Evolutionary conservation across 2,888 invertebrate species (phyloP).

Genomic region (Octodonta nipae): DNA sequence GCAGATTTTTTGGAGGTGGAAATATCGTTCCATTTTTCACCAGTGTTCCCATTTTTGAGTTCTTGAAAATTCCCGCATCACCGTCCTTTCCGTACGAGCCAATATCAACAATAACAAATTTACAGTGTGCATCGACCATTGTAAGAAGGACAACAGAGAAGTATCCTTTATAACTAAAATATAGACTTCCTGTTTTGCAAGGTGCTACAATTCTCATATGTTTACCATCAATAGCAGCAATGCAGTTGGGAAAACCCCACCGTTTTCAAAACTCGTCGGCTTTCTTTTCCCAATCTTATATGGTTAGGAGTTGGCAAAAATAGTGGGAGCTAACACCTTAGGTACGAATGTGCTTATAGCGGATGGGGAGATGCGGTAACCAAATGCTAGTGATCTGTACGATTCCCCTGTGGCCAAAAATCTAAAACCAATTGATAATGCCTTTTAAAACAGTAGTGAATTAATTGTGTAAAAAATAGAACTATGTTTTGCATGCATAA

Average conservation of each 20-base stretch:
- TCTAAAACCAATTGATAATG: slow-evolving; percentile 1
- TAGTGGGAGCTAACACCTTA: not conserved
- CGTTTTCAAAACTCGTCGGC: not conserved
- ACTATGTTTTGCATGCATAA: not conserved
- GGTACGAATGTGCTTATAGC: not conserved
- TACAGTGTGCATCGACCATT: not conserved
- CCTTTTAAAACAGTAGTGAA: not conserved
- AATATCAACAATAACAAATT: not conserved
- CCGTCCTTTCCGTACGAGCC: slow-evolving; percentile 2
- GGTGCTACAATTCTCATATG: not conserved
- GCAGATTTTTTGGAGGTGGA: slow-evolving; percentile 1
- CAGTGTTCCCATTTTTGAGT: not conserved
- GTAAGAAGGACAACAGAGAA: not conserved
- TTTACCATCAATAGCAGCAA: not conserved
- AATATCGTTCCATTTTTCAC: not conserved
- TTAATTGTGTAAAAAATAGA: not conserved
- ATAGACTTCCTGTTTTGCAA: not conserved
- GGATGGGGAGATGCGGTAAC: not conserved
- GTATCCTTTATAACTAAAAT: not conserved
- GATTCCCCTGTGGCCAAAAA: slow-evolving; percentile 1
- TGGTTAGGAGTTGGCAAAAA: not conserved
- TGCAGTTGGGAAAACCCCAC: not conserved
- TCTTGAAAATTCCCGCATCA: slow-evolving; percentile 1
- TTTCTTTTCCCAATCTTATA: not conserved
- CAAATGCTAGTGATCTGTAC: not conserved